A percentile compares a stretch with the other conserved stretches of the same genome.
These are phyloP conservation scores for Poicephalus gulielmi DNA, from an alignment of 2,113 vertebrate genomes.

Conservation along the genomic window DNA sequence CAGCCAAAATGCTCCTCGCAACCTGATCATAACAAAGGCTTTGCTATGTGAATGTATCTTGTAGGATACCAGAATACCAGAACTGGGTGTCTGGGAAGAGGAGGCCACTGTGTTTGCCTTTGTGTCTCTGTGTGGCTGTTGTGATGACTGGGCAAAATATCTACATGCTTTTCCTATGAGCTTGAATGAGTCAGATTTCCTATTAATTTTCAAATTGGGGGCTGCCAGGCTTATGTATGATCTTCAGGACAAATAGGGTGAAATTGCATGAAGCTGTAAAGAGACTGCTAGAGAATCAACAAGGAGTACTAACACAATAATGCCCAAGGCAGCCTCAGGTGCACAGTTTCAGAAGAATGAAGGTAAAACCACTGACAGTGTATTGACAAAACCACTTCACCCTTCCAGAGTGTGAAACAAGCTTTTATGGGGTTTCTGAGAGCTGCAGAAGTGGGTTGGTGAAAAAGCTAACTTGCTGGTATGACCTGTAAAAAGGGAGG, in stretches of 20 bases:
- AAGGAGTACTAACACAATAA: not conserved
- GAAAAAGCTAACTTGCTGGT: not conserved
- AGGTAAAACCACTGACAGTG: not conserved
- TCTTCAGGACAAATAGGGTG: not conserved
- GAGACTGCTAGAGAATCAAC: not conserved
- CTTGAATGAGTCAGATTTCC: not conserved
- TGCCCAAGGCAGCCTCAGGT: not conserved
- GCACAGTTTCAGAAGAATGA: not conserved
- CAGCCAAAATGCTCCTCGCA: not conserved
- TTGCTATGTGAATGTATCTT: not conserved
- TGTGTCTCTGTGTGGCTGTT: not conserved
- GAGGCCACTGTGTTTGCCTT: not conserved
- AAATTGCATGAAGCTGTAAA: not conserved
- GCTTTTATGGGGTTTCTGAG: not conserved
- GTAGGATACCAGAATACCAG: not conserved
- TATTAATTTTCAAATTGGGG: not conserved
- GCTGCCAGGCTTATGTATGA: not conserved
- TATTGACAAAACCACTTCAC: not conserved
- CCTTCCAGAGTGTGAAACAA: not conserved
- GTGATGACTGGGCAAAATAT: not conserved
- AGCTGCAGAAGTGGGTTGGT: not conserved
- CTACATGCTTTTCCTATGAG: not conserved
- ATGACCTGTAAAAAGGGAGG: not conserved
- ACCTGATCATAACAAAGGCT: not conserved
- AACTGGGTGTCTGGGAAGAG: not conserved